These are phyloP conservation scores for Coregonus suidteri DNA, from an alignment of 2,797 vertebrate genomes.

Conservation along the genomic window DNA sequence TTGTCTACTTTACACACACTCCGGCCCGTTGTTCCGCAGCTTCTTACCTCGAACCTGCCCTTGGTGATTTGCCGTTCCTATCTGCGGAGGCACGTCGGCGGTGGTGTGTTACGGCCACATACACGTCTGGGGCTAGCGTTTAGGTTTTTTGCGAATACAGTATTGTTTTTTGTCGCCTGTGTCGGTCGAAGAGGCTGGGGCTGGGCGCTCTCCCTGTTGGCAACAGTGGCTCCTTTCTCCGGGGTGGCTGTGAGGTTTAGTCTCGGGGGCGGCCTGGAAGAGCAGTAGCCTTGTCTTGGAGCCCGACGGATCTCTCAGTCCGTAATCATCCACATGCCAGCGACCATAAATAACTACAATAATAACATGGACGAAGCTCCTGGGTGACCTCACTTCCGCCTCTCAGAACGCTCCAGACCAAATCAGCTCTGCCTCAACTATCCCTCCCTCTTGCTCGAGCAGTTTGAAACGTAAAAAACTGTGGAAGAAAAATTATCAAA, in stretches of 20 bases:
- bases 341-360: slow-evolving; percentile 83
- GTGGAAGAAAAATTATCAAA: not conserved
- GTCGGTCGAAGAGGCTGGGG: slow-evolving; percentile 52
- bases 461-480: not conserved
- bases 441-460: slow-evolving; percentile 7
- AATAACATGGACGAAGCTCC: slow-evolving; percentile 85
- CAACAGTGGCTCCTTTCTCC: slow-evolving; percentile 66
- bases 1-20: slow-evolving; percentile 21
- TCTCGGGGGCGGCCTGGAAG: slow-evolving; percentile 61
- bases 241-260: slow-evolving; percentile 59
- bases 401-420: slow-evolving; percentile 69
- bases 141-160: slow-evolving; percentile 55
- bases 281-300: slow-evolving; percentile 56
- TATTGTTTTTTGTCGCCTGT: slow-evolving; percentile 70
- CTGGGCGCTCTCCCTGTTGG: slow-evolving; percentile 69
- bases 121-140: slow-evolving; percentile 48
- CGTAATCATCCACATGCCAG: slow-evolving; percentile 78
- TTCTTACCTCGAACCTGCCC: slow-evolving; percentile 83
- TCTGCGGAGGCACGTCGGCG: slow-evolving; percentile 73
- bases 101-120: slow-evolving; percentile 51
- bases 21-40: slow-evolving; percentile 6
- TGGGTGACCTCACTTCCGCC: slow-evolving; percentile 85
- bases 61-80: slow-evolving; percentile 86
- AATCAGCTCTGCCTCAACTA: slow-evolving; percentile 49
- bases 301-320: slow-evolving; percentile 65